Percentiles rank a stretch among this genome's conserved stretches.
These are phyloP conservation scores for Percina caprodes DNA, from an alignment of 2,113 vertebrate species.

Conservation along the genomic window DNA sequence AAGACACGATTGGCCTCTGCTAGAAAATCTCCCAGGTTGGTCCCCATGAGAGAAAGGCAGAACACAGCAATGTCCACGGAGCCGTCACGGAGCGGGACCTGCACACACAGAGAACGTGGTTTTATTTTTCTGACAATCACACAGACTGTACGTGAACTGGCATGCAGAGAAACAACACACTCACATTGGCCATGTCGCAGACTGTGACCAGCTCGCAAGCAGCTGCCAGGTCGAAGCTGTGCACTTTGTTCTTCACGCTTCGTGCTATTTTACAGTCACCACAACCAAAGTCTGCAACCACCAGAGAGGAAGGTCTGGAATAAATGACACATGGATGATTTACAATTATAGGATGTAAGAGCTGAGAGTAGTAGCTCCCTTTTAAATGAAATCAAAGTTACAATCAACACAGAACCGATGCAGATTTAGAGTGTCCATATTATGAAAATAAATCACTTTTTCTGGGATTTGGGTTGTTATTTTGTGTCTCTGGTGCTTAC, in stretches of 20 bases:
- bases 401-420: background rate
- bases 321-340: background rate
- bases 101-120: background rate
- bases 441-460: no score
- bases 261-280: conserved; percentile 92
- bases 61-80: conserved; percentile 92
- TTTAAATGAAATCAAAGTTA: background rate
- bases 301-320: conserved; percentile 86
- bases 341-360: background rate
- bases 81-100: conserved; percentile 89
- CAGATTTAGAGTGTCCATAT: background rate
- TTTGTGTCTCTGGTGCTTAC: no score
- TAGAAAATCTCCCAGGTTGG: conserved; percentile 92
- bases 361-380: background rate
- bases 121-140: background rate
- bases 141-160: rapidly evolving
- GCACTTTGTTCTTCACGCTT: conserved; percentile 90
- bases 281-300: conserved; percentile 96
- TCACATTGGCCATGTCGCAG: conserved; percentile 94
- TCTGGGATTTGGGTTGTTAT: no score
- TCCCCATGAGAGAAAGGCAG: conserved; percentile 97
- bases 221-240: conserved; percentile 92
- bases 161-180: background rate
- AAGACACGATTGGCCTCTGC: conserved; percentile 93
- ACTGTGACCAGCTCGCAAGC: conserved; percentile 88